Conservation (phyloP, 2,888 invertebrate genomes). For the Gonocerus acuteangulatus region DNA sequence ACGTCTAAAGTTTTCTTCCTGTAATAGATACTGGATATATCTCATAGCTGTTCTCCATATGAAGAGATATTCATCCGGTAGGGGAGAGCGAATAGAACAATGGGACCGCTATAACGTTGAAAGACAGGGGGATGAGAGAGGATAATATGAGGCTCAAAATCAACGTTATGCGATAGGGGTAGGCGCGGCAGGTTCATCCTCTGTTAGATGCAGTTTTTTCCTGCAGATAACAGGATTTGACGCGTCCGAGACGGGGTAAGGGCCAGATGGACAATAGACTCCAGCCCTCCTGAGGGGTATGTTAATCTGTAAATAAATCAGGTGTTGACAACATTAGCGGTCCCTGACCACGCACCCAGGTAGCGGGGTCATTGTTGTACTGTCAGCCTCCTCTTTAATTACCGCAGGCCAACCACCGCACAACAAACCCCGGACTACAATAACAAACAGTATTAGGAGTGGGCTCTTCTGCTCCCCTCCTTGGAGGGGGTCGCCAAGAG, state of each 20-base stretch:
- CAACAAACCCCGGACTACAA: not conserved
- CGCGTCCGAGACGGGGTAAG: not conserved
- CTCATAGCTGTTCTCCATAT: too few species aligned
- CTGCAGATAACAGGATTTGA: not conserved
- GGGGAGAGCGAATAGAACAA: too few species aligned
- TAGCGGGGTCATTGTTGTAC: not conserved
- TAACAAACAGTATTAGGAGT: not conserved
- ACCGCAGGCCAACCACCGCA: slow-evolving; percentile 3
- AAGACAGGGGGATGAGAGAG: too few species aligned
- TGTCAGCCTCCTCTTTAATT: slow-evolving; percentile 18
- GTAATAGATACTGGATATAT: too few species aligned
- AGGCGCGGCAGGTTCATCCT: not conserved
- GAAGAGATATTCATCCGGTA: too few species aligned
- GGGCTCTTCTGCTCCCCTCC: too few species aligned
- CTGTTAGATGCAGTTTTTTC: not conserved
- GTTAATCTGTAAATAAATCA: slow-evolving; percentile 20
- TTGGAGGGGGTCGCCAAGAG: too few species aligned
- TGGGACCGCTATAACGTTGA: too few species aligned
- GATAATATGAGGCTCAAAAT: not conserved
- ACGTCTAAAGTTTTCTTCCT: too few species aligned
- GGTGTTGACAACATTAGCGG: slow-evolving; percentile 19
- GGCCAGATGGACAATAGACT: too few species aligned
- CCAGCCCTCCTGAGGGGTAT: not conserved
- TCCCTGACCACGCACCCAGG: slow-evolving; percentile 8
- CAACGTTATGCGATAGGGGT: not conserved